A percentile compares a stretch with the other conserved stretches of the same genome.
phyloP scores from a whole-genome alignment of 1,140 invertebrate genomes.

The Scylla paramamosain region DNA sequence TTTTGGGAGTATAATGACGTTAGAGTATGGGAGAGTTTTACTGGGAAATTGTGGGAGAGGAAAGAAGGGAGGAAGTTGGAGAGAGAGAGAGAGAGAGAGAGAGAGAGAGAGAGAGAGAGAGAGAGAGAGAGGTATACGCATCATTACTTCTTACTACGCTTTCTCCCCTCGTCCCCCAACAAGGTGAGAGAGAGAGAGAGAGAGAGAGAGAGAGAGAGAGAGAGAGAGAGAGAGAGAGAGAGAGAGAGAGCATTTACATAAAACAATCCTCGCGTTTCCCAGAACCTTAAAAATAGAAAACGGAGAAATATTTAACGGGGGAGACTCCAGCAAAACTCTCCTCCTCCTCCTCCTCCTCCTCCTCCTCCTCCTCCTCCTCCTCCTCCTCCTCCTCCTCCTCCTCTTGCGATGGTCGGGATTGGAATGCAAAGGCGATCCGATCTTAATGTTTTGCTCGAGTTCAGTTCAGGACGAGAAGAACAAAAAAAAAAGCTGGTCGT shows the following conservation, averaged over 20 bases:
- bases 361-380: slow-evolving; percentile 28
- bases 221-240: slow-evolving; percentile 36
- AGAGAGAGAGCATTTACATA: not conserved
- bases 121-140: not conserved
- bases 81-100: too few species aligned
- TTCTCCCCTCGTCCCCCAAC: not conserved
- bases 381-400: not conserved
- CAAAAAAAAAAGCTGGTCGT: not conserved
- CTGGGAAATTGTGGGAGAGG: not conserved
- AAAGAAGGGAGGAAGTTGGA: not conserved
- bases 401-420: too few species aligned
- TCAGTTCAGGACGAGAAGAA: not conserved
- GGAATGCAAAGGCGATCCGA: not conserved
- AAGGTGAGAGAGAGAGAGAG: slow-evolving; percentile 44
- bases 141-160: not conserved
- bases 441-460: slow-evolving; percentile 4
- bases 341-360: not conserved
- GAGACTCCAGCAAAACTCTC: not conserved
- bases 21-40: not conserved
- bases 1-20: not conserved
- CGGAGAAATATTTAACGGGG: not conserved
- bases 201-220: slow-evolving; percentile 47
- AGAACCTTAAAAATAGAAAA: not conserved
- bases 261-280: not conserved
- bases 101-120: not conserved